Conservation (phyloP, 2,113 vertebrate genomes). For the Thamnaconus septentrionalis region DNA sequence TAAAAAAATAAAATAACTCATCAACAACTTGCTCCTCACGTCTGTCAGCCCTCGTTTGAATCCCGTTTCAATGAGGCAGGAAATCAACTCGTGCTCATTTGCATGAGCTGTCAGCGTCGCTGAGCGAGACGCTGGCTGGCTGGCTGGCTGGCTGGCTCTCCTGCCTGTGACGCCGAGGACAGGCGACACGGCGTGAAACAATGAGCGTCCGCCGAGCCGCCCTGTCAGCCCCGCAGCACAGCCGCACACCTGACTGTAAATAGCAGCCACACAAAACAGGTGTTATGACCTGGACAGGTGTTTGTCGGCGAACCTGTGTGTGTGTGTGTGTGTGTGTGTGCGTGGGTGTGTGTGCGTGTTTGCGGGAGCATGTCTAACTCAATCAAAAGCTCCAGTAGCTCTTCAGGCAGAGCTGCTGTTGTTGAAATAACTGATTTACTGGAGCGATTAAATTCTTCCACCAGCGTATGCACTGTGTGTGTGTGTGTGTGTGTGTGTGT, state of each 20-base stretch:
- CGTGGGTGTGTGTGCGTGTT: too few relatives aligned
- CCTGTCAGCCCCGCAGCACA: constrained; percentile 25
- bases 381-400: constrained; percentile 62
- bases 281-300: constrained; percentile 10
- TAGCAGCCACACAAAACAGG: constrained; percentile 26
- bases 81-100: too few relatives aligned
- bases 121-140: neutral
- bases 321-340: constrained; percentile 12
- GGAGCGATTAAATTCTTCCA: constrained; percentile 47
- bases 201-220: constrained; percentile 13
- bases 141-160: neutral
- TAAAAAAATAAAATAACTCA: too few relatives aligned
- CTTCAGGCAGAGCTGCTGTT: constrained; percentile 23
- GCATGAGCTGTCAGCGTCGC: constrained; percentile 1
- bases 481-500: neutral
- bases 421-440: constrained; percentile 57
- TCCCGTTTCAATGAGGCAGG: neutral
- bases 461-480: neutral
- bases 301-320: constrained; percentile 10
- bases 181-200: constrained; percentile 42
- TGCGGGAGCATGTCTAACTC: constrained; percentile 40
- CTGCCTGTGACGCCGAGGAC: constrained; percentile 47
- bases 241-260: constrained; percentile 20
- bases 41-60: constrained; percentile 6
- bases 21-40: too few relatives aligned